These are phyloP conservation scores for Ruditapes philippinarum DNA, from an alignment of 1,140 invertebrate genomes.

Conservation along the genomic window DNA sequence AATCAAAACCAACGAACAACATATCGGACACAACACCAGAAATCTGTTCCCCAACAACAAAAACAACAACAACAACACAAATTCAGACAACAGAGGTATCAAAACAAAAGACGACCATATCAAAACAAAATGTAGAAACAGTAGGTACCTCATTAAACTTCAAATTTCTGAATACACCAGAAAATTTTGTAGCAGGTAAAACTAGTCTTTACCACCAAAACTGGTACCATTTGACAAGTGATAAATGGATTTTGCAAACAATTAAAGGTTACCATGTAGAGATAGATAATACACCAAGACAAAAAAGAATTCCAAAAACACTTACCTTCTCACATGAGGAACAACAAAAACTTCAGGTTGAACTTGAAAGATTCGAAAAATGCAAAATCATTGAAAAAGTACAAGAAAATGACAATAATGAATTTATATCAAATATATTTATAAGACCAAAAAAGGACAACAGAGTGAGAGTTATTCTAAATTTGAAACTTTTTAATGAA, in stretches of 20 bases:
- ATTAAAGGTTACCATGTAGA: constrained; percentile 16
- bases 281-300: neutral
- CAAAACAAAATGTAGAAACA: neutral
- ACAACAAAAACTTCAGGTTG: neutral
- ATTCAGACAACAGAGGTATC: neutral
- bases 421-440: constrained; percentile 19
- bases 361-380: neutral
- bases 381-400: neutral
- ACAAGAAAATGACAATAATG: neutral
- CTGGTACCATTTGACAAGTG: neutral
- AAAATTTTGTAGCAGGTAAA: constrained; percentile 15
- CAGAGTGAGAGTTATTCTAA: neutral
- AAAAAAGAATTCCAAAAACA: neutral
- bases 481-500: constrained; percentile 13
- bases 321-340: neutral
- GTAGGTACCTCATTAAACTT: neutral
- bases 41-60: neutral
- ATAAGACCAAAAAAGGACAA: neutral
- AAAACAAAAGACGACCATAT: neutral
- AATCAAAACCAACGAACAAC: neutral
- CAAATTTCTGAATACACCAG: neutral
- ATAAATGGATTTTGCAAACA: constrained; percentile 1
- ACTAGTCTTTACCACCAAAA: neutral
- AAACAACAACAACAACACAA: neutral
- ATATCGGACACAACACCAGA: neutral